These are phyloP conservation scores for Catharus ustulatus DNA, from an alignment of 2,797 vertebrate genomes.

Conservation along the genomic window DNA sequence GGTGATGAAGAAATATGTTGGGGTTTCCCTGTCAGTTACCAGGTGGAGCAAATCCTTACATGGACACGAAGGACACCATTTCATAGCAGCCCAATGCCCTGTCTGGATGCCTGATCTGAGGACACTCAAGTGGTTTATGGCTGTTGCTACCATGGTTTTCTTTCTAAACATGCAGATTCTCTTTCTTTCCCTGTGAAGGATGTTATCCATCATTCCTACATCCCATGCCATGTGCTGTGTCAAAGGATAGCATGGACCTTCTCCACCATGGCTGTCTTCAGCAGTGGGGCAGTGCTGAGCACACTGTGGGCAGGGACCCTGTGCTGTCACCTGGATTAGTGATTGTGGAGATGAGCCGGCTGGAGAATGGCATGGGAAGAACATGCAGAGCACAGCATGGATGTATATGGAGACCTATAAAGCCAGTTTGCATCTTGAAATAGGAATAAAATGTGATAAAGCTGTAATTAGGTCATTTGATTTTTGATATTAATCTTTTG, in stretches of 20 bases:
- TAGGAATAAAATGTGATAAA: not conserved
- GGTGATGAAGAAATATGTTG: not conserved
- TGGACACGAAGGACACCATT: not conserved
- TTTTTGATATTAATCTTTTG: not conserved
- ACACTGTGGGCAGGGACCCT: accelerated
- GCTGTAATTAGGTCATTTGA: not conserved
- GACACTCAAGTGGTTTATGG: not conserved
- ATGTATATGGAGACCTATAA: accelerated
- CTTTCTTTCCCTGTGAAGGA: accelerated
- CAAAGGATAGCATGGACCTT: not conserved
- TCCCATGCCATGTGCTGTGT: too few relatives aligned
- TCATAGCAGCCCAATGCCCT: not conserved
- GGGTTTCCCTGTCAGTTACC: not conserved
- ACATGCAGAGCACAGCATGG: not conserved
- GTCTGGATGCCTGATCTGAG: not conserved
- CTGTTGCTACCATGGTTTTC: not conserved
- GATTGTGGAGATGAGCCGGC: not conserved
- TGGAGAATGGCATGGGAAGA: accelerated
- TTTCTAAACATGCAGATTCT: not conserved
- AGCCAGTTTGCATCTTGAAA: not conserved
- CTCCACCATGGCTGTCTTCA: not conserved
- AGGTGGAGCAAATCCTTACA: not conserved
- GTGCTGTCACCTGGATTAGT: not conserved
- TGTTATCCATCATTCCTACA: not conserved
- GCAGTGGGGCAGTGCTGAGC: not conserved